phyloP scores from a whole-genome alignment of 2,797 vertebrate species.

The Pseudochirops cupreus region DNA sequence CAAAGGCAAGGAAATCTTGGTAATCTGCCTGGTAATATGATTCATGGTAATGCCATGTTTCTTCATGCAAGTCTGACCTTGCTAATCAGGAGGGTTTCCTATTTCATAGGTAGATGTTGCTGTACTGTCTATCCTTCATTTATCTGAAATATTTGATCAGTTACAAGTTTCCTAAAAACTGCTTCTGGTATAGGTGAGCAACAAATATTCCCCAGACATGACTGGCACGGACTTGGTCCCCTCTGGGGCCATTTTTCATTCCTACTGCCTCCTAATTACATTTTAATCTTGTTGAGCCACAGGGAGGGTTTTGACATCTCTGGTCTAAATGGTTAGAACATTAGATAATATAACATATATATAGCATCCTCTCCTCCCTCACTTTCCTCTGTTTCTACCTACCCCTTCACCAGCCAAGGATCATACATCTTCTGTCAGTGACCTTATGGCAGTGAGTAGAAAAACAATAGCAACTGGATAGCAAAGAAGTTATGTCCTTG shows the following conservation, averaged over 20 bases:
- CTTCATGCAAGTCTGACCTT: slow-evolving; percentile 96
- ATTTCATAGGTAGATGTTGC: slow-evolving; percentile 98
- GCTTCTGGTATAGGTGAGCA: slow-evolving; percentile 98
- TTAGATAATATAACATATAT: not conserved
- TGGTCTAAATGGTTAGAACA: not conserved
- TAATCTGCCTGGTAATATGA: slow-evolving; percentile 97
- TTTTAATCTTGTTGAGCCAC: not conserved
- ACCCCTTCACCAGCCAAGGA: not conserved
- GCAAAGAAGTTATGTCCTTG: too few relatives aligned
- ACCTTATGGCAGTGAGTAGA: not conserved
- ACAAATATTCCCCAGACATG: slow-evolving; percentile 93
- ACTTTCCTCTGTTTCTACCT: not conserved
- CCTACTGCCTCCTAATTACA: not conserved
- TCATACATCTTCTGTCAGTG: not conserved
- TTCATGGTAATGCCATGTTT: slow-evolving; percentile 92
- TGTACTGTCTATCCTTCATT: slow-evolving; percentile 99
- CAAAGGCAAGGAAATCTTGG: slow-evolving; percentile 94
- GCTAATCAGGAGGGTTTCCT: slow-evolving; percentile 94
- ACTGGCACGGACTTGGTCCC: not conserved
- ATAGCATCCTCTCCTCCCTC: not conserved
- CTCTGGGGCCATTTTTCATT: not conserved
- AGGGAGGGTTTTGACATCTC: not conserved
- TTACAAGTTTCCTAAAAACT: slow-evolving; percentile 94
- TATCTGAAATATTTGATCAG: slow-evolving; percentile 90
- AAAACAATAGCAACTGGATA: not conserved